Evolutionary conservation across 1,140 invertebrate species (phyloP).

Genomic region (Drosophila littoralis): DNA sequence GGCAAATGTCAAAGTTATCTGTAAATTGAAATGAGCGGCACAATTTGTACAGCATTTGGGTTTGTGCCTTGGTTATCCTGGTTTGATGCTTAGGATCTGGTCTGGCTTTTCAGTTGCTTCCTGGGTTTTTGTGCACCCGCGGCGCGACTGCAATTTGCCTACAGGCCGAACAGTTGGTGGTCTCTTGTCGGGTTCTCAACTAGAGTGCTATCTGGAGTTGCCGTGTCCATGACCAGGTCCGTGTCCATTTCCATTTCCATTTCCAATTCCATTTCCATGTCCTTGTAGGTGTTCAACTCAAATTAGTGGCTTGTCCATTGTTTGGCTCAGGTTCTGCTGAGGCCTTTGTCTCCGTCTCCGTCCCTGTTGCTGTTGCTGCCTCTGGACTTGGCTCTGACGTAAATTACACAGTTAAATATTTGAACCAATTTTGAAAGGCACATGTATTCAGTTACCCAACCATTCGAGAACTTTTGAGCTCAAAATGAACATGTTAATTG

Average conservation of each 20-base stretch:
- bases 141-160: slow-evolving; percentile 73
- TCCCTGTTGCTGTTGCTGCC: too few relatives aligned
- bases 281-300: slow-evolving; percentile 77
- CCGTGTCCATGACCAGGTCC: slow-evolving; percentile 4
- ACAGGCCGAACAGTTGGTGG: slow-evolving; percentile 67
- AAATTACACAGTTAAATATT: background rate
- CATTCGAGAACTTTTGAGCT: too few relatives aligned
- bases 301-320: slow-evolving; percentile 73
- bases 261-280: slow-evolving; percentile 52
- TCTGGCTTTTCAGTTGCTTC: slow-evolving; percentile 31
- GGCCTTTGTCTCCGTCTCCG: background rate
- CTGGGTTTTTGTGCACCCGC: slow-evolving; percentile 55
- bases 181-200: slow-evolving; percentile 44
- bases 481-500: too few relatives aligned
- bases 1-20: slow-evolving; percentile 37
- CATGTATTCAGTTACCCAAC: too few relatives aligned
- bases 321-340: slow-evolving; percentile 15
- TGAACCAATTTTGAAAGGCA: too few relatives aligned
- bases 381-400: background rate
- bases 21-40: slow-evolving; percentile 49
- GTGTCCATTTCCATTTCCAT: slow-evolving; percentile 7
- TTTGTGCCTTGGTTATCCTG: slow-evolving; percentile 33
- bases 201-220: slow-evolving; percentile 23
- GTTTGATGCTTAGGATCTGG: slow-evolving; percentile 42
- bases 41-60: slow-evolving; percentile 49